Evolutionary conservation across 2,888 invertebrate genomes (phyloP), one percentile per base, ranked within the genome.

Genomic region (Diarsia dahlii): DNA sequence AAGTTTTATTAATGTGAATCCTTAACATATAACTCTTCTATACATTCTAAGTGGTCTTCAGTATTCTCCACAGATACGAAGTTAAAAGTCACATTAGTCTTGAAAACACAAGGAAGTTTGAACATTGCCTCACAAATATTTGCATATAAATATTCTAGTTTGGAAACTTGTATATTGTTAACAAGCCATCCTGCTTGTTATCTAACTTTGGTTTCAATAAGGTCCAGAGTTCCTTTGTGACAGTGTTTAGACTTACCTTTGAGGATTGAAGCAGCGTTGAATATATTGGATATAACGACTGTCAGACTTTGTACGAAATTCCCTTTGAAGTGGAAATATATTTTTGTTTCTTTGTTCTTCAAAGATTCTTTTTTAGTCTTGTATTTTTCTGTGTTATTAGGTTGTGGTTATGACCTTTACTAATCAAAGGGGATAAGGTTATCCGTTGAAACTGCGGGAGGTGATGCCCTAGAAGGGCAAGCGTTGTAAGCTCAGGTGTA

Each of bases 71-170:
- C 58, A 45, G 23, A 18, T 23, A 20, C 18, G 52, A 65, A 84
- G 78, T 78, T 69, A 81, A 83, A 83, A 85, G 64, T 78, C 74
- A 69, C 80, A 84, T 85, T 87, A 75, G 74, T 88, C 82, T 70
- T 54, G 76, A 66, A 67, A 78, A 72, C 60, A 73, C 60, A 72
- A 65, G 74, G 67, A 79, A 84, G 79, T 83, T 87, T 76, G 70
- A 60, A 81, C 76, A 71, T 80, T 85, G 76, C 75, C 76, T 70
- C 62, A 64, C 77, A 79, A 84, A 85, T 80, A 88, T 89, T 89
- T 85, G 78, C 89, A 88, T 88, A 84, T 87, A 87, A 85, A 88
- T 89, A 79, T 84, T 82, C 75, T 87, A 82, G 87, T 87, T 87
- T 79, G 39, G 70, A 68, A 68, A 74, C 71, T 82, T 70, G 58